Conservation (phyloP, 1,140 invertebrate genomes). For the Cotesia typhae region DNA sequence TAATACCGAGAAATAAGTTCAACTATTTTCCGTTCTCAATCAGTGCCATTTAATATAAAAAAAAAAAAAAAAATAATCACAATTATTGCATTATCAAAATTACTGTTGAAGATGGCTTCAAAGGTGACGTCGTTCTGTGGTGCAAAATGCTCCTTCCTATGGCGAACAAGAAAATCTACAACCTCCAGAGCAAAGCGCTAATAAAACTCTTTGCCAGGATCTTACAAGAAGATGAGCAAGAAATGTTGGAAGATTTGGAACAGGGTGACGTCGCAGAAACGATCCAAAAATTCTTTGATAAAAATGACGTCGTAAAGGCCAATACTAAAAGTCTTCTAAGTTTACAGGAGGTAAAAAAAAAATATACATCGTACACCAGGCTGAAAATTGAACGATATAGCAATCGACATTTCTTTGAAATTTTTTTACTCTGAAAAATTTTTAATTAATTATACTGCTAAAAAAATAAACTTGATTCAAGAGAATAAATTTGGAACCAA, state of each 20-base stretch:
- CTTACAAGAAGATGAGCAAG: conserved; percentile 76
- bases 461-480: too few relatives aligned
- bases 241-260: conserved; percentile 87
- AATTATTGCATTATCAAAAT: conserved; percentile 9
- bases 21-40: too few relatives aligned
- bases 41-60: too few relatives aligned
- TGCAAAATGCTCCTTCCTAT: conserved; percentile 85
- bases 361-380: not conserved
- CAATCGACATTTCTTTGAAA: too few relatives aligned
- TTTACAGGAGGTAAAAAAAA: conserved; percentile 71
- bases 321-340: conserved; percentile 76
- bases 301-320: conserved; percentile 70
- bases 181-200: conserved; percentile 91
- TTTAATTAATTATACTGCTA: too few relatives aligned
- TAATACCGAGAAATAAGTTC: too few relatives aligned
- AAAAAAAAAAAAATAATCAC: too few relatives aligned
- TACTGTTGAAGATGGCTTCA: conserved; percentile 70
- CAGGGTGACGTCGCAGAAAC: conserved; percentile 91
- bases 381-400: too few relatives aligned
- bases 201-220: conserved; percentile 88
- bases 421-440: too few relatives aligned
- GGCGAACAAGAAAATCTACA: conserved; percentile 85
- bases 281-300: conserved; percentile 81
- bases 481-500: too few relatives aligned
- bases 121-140: conserved; percentile 84